A percentile compares a stretch with the other conserved stretches of the same genome.
These are phyloP conservation scores for Dinocampus coccinellae DNA, from an alignment of 2,888 invertebrate genomes.

Conservation along the genomic window DNA sequence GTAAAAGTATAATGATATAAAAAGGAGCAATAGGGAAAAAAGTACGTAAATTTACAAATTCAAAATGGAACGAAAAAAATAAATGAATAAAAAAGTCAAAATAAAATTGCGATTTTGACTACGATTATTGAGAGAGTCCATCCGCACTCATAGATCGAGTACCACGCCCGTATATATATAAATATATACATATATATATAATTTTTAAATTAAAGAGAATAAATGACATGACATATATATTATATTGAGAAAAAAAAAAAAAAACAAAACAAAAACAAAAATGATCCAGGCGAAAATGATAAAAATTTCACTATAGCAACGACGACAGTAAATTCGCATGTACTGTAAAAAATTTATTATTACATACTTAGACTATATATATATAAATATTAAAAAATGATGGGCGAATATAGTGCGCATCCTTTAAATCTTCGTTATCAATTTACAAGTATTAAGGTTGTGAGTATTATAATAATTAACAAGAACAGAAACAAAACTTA, in stretches of 20 bases:
- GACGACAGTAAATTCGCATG: not conserved
- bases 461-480: constrained; percentile 53
- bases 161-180: too few relatives aligned
- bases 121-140: not conserved
- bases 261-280: not conserved
- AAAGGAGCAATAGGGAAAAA: constrained; percentile 2
- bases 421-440: constrained; percentile 53
- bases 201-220: not conserved
- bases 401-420: constrained; percentile 11
- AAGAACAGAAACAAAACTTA: too few relatives aligned
- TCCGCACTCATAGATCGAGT: not conserved
- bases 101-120: not conserved
- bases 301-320: constrained; percentile 13
- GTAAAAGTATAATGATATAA: not conserved
- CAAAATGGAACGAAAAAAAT: not conserved
- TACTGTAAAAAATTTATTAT: constrained; percentile 4
- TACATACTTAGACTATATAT: constrained; percentile 13
- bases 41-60: not conserved
- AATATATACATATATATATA: not conserved
- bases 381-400: constrained; percentile 33
- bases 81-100: not conserved
- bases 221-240: not conserved
- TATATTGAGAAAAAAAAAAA: too few relatives aligned
- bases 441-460: constrained; percentile 64
- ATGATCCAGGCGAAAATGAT: not conserved